Percentiles rank a stretch among this genome's conserved stretches.
phyloP scores from a whole-genome alignment of 1,140 invertebrate species.

The Babylonia areolata region DNA sequence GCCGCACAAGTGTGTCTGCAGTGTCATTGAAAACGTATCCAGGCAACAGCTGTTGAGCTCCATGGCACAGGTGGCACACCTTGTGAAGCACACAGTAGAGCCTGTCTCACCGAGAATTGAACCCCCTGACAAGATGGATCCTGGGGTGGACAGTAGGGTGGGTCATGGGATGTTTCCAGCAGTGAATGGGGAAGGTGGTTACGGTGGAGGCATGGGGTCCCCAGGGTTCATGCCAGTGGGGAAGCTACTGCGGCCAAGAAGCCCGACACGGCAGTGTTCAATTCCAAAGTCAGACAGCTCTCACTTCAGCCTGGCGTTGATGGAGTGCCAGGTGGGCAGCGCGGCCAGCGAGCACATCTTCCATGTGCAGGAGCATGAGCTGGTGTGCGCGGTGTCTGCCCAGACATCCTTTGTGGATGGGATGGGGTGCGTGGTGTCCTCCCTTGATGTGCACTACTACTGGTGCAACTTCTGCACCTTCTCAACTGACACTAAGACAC shows the following conservation, averaged over 20 bases:
- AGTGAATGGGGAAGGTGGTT: too few relatives aligned
- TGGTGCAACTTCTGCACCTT: constrained; percentile 73
- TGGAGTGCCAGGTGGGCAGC: constrained; percentile 56
- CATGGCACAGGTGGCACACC: too few relatives aligned
- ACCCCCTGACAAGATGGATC: too few relatives aligned
- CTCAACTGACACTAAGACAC: constrained; percentile 57
- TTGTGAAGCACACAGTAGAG: too few relatives aligned
- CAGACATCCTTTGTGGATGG: constrained; percentile 55
- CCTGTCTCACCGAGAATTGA: too few relatives aligned
- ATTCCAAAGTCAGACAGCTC: constrained; percentile 56
- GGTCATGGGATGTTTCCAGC: background rate
- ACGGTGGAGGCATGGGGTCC: background rate
- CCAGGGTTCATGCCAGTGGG: constrained; percentile 11
- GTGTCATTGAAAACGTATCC: constrained; percentile 58
- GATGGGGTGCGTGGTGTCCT: constrained; percentile 51
- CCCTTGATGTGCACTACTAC: constrained; percentile 59
- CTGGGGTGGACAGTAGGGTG: background rate
- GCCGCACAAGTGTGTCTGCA: constrained; percentile 44
- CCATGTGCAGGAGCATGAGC: constrained; percentile 58
- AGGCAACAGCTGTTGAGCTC: too few relatives aligned
- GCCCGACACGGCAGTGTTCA: constrained; percentile 55
- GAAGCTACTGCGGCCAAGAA: constrained; percentile 52
- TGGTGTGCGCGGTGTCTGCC: constrained; percentile 65
- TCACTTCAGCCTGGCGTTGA: constrained; percentile 56
- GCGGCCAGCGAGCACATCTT: constrained; percentile 52